A percentile compares a stretch with the other conserved stretches of the same genome.
Evolutionary conservation across 2,797 vertebrate genomes (phyloP).

Genomic region (Masticophis lateralis): DNA sequence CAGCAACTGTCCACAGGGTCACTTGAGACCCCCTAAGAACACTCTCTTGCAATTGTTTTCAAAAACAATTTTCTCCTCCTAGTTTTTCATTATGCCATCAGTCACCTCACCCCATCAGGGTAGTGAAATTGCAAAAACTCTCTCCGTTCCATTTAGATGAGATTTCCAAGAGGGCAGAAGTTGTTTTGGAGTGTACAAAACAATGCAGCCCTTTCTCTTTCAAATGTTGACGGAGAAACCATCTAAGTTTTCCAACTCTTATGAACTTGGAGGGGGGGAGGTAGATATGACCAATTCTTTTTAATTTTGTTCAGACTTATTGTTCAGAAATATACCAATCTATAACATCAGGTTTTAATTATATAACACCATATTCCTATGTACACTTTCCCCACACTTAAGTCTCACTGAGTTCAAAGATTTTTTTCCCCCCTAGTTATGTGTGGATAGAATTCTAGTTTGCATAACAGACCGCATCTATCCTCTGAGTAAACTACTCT

Average conservation of each 20-base stretch:
- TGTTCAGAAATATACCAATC: neutral
- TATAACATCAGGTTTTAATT: neutral
- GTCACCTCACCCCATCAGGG: slow-evolving; percentile 32
- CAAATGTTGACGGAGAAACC: slow-evolving; percentile 38
- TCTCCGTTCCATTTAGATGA: neutral
- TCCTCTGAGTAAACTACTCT: neutral
- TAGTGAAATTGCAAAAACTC: slow-evolving; percentile 20
- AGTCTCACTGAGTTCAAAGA: neutral
- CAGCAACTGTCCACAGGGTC: slow-evolving; percentile 49
- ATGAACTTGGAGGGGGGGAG: neutral
- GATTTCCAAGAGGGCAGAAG: neutral
- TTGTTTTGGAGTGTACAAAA: neutral
- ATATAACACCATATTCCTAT: neutral
- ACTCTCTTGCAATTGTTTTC: slow-evolving; percentile 48
- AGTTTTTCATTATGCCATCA: slow-evolving; percentile 40
- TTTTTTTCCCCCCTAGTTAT: neutral
- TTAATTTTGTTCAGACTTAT: neutral
- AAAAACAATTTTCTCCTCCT: slow-evolving; percentile 48
- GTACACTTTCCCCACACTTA: neutral
- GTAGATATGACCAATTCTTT: neutral
- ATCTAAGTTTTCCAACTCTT: slow-evolving; percentile 23
- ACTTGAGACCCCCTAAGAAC: slow-evolving; percentile 45
- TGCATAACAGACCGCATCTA: neutral
- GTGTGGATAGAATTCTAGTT: neutral
- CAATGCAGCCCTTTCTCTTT: slow-evolving; percentile 25